A percentile compares a stretch with the other conserved stretches of the same genome.
Conservation (phyloP, 2,888 invertebrate genomes). For the Lasiommata megera region DNA sequence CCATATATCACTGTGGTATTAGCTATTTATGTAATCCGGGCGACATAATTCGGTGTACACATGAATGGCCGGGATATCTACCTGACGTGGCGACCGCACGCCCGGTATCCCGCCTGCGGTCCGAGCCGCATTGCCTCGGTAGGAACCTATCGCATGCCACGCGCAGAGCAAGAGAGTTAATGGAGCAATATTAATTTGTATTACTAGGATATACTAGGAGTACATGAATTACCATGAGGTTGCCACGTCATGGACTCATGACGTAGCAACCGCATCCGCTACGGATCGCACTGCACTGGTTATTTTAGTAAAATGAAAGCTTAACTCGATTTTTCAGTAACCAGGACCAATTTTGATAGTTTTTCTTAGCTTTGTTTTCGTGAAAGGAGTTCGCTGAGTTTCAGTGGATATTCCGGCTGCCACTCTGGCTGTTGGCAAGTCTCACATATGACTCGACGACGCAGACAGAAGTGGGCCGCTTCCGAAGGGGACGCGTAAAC, state of each 20-base stretch:
- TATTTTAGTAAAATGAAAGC: too few relatives aligned
- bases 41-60: slow-evolving; percentile 9
- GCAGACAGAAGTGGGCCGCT: too few relatives aligned
- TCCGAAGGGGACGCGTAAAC: too few relatives aligned
- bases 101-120: slow-evolving; percentile 10
- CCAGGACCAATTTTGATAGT: too few relatives aligned
- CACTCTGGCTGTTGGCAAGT: too few relatives aligned
- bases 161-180: not conserved
- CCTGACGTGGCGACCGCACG: slow-evolving; percentile 8
- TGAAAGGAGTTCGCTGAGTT: too few relatives aligned
- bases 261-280: not conserved
- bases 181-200: not conserved
- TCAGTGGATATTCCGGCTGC: too few relatives aligned
- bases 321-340: too few relatives aligned
- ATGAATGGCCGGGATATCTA: slow-evolving; percentile 5
- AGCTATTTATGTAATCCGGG: not conserved
- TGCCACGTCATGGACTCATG: too few relatives aligned
- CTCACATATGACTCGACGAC: too few relatives aligned
- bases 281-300: slow-evolving; percentile 3
- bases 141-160: slow-evolving; percentile 6
- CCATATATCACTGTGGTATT: not conserved
- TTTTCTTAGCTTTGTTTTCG: too few relatives aligned
- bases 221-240: too few relatives aligned
- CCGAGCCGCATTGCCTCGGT: slow-evolving; percentile 1
- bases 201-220: not conserved